Percentiles rank a stretch among this genome's conserved stretches.
These are phyloP conservation scores for pig (Sus scrofa) DNA, from an alignment of 2,113 vertebrate genomes.

Conservation along the genomic window T2T-Sscrofa CM000820.6:49046501-49047000, in stretches of 20 bases:
- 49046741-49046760: not conserved
- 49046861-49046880: not conserved
- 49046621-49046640: not conserved
- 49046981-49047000: not conserved
- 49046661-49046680: not conserved
- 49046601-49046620: not conserved
- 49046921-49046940: not conserved
- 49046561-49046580: not conserved
- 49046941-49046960: not conserved
- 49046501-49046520: not conserved
- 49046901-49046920: not conserved
- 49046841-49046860: constrained; percentile 9
- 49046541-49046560: not conserved
- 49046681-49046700: not conserved
- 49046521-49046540: not conserved
- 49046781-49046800: not conserved
- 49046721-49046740: not conserved
- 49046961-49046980: not conserved
- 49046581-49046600: not conserved
- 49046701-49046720: not conserved
- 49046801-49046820: not conserved
- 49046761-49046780: not conserved
- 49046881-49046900: not conserved
- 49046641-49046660: not conserved
- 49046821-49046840: not conserved